Evolutionary conservation across 2,113 vertebrate species (phyloP).

Genomic region (Conger conger): DNA sequence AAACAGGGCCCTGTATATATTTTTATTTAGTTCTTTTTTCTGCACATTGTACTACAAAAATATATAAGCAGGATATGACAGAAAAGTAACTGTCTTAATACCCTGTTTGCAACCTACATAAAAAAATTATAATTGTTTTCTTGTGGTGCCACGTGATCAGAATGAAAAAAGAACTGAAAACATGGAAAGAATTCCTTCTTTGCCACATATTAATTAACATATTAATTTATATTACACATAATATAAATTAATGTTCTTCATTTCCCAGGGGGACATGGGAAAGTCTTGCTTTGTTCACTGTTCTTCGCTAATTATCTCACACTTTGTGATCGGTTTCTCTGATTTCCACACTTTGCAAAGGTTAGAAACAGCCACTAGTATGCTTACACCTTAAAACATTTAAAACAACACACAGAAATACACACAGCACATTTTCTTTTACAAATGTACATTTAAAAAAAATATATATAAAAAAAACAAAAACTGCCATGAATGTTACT

Average conservation of each 20-base stretch:
- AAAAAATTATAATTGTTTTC: too few species aligned
- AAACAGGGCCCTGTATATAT: background rate
- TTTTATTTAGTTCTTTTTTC: too few species aligned
- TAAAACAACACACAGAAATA: background rate
- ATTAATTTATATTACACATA: too few species aligned
- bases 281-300: background rate
- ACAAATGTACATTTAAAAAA: background rate
- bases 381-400: background rate
- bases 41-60: too few species aligned
- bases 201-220: too few species aligned
- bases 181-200: too few species aligned
- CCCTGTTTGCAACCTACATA: background rate
- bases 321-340: too few species aligned
- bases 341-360: background rate
- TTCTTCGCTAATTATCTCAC: background rate
- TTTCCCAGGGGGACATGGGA: background rate
- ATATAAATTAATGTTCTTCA: background rate
- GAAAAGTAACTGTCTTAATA: background rate
- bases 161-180: too few species aligned
- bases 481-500: background rate
- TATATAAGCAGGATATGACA: background rate
- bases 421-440: background rate
- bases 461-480: background rate
- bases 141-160: too few species aligned
- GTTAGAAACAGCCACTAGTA: background rate